These are phyloP conservation scores for Lamellibrachia satsuma DNA, from an alignment of 2,888 invertebrate genomes.

Conservation along the genomic window DNA sequence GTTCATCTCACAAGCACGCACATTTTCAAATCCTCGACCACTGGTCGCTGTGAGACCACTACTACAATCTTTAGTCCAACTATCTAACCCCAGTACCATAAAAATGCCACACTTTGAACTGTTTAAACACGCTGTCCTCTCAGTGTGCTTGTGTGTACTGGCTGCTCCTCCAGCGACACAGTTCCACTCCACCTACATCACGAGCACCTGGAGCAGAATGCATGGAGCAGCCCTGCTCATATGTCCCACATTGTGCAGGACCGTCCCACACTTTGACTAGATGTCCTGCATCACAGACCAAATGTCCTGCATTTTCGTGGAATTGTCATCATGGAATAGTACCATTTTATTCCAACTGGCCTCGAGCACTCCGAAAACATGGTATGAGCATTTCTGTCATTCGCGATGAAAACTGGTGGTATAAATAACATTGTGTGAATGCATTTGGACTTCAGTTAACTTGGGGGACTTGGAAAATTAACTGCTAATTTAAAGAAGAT, in stretches of 20 bases:
- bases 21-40: neutral
- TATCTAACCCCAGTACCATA: neutral
- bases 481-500: no score
- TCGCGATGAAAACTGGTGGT: no score
- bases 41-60: neutral
- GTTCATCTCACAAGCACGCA: neutral
- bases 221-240: neutral
- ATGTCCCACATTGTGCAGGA: neutral
- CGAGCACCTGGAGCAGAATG: neutral
- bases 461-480: no score
- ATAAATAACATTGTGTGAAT: no score
- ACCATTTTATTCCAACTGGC: no score
- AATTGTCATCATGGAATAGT: no score
- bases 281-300: no score
- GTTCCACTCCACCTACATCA: neutral
- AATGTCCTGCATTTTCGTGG: no score
- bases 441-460: no score
- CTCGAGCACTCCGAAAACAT: no score
- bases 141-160: neutral
- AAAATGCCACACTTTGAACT: constrained; percentile 17
- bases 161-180: neutral
- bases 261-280: no score
- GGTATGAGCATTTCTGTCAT: no score
- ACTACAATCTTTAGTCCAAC: constrained; percentile 10
- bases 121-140: neutral